Percentiles rank a stretch among this genome's conserved stretches.
Conservation (phyloP, 2,113 vertebrate species). For the Dunckerocampus dactyliophorus region DNA sequence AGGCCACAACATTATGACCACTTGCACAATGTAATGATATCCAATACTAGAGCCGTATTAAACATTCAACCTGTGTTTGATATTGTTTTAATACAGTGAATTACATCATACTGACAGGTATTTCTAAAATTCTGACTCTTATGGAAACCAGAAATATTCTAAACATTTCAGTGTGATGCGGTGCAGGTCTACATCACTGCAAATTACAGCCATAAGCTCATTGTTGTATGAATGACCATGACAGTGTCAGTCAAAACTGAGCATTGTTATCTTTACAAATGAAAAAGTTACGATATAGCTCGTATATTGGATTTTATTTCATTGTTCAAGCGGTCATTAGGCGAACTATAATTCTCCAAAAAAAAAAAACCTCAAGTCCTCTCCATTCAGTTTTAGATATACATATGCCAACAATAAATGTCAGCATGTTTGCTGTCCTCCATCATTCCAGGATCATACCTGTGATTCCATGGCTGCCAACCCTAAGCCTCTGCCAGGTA, state of each 20-base stretch:
- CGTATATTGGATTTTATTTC: neutral
- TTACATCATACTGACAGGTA: neutral
- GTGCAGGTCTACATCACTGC: neutral
- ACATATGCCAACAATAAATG: slow-evolving; percentile 67
- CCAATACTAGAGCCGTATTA: neutral
- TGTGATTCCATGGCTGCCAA: slow-evolving; percentile 46
- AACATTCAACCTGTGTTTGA: neutral
- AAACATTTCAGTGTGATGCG: neutral
- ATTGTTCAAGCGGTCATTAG: neutral
- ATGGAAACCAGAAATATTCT: neutral
- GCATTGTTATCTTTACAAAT: neutral
- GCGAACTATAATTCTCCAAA: too few relatives aligned
- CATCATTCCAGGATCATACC: slow-evolving; percentile 61
- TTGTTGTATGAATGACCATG: too few relatives aligned
- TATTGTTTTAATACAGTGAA: too few relatives aligned
- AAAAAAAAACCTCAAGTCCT: too few relatives aligned
- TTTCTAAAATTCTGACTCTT: neutral
- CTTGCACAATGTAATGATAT: neutral
- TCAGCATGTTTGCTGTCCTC: slow-evolving; percentile 62
- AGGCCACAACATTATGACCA: neutral
- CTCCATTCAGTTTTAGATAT: slow-evolving; percentile 47
- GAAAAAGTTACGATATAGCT: neutral
- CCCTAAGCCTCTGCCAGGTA: slow-evolving; percentile 53
- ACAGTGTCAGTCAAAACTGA: neutral
- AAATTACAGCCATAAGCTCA: neutral